These are phyloP conservation scores for Mesocentrotus franciscanus DNA, from an alignment of 53 echinoderm and acorn worm genomes.

Conservation along the genomic window DNA sequence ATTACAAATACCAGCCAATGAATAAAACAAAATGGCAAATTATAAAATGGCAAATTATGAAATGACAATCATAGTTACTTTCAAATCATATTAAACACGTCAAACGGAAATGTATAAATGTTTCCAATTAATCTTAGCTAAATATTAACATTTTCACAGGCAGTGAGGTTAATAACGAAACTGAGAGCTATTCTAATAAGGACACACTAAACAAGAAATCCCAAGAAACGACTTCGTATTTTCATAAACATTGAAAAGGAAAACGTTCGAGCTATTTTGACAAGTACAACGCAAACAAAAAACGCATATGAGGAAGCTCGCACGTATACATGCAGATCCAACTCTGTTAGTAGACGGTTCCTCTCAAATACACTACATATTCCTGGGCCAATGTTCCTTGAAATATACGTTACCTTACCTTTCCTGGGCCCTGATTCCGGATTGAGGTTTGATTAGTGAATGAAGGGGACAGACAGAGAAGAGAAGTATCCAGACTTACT, in stretches of 20 bases:
- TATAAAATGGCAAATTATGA: no score
- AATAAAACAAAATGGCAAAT: no score
- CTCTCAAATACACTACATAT: background rate
- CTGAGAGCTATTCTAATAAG: background rate
- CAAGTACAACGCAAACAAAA: background rate
- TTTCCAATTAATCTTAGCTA: no score
- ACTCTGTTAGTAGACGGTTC: no score
- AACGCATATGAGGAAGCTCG: no score
- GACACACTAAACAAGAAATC: background rate
- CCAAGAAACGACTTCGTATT: background rate
- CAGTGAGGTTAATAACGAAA: no score
- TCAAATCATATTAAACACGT: no score
- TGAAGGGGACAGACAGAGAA: slow-evolving; percentile 5
- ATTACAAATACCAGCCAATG: no score
- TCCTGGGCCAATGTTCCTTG: background rate
- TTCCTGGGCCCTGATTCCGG: background rate
- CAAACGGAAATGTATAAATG: no score
- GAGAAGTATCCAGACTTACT: background rate
- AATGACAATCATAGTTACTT: background rate
- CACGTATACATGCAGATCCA: no score
- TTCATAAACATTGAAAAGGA: no score
- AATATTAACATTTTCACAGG: no score
- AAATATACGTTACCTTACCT: background rate
- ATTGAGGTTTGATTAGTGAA: background rate
- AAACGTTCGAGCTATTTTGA: background rate